Conservation (phyloP, 2,888 invertebrate genomes). For the Megalurothrips usitatus region DNA sequence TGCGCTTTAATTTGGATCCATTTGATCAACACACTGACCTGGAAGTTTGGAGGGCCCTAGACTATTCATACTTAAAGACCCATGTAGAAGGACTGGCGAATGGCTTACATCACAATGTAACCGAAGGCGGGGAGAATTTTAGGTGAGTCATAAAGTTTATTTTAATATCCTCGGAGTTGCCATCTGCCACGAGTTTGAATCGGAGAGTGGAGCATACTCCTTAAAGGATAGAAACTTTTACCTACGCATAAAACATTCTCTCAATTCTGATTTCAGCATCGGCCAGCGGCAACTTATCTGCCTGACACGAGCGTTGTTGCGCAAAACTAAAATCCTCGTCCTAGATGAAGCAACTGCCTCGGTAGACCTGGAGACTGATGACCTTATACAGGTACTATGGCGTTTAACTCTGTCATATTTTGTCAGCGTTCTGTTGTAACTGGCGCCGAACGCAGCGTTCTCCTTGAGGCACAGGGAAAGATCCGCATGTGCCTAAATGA, state of each 20-base stretch:
- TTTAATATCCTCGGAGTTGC: constrained; percentile 10
- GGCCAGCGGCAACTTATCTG: constrained; percentile 88
- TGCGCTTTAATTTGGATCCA: constrained; percentile 90
- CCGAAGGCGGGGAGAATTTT: constrained; percentile 86
- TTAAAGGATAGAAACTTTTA: too few species aligned
- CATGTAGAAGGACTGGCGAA: constrained; percentile 74
- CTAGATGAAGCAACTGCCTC: constrained; percentile 88
- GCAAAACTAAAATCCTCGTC: constrained; percentile 80
- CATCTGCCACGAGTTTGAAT: too few species aligned
- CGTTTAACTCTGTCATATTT: constrained; percentile 14
- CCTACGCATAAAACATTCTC: neutral
- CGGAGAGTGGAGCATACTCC: too few species aligned
- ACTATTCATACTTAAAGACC: constrained; percentile 80
- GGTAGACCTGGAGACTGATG: constrained; percentile 86
- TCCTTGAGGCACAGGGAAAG: too few species aligned
- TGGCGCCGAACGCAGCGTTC: too few species aligned
- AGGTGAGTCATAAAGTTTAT: constrained; percentile 39
- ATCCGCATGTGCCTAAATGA: too few species aligned
- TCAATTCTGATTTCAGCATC: constrained; percentile 70
- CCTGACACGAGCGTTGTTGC: constrained; percentile 74
- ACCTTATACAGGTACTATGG: constrained; percentile 65
- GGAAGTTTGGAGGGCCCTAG: constrained; percentile 81
- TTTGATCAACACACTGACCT: constrained; percentile 72
- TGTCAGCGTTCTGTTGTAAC: too few species aligned
- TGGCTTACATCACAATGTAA: constrained; percentile 75